Evolutionary conservation across 2,888 invertebrate genomes (phyloP).

Genomic region (Helleia helle): DNA sequence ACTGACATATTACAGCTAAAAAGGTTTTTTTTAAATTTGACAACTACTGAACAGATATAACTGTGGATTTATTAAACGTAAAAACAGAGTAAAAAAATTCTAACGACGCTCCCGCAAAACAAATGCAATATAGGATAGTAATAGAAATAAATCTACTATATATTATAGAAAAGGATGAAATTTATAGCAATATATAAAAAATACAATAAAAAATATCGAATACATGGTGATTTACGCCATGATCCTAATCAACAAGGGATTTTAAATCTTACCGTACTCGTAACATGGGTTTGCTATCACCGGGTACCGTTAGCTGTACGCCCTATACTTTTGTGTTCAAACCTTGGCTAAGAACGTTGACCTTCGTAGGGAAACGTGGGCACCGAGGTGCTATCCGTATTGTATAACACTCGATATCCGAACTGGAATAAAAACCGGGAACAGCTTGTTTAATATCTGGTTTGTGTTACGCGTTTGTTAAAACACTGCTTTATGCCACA

Average conservation of each 20-base stretch:
- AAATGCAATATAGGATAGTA: no score
- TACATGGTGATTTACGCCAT: not conserved
- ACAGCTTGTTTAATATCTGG: not conserved
- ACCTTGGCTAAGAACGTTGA: constrained; percentile 33
- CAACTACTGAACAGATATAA: no score
- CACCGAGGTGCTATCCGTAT: constrained; percentile 17
- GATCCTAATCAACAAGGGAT: not conserved
- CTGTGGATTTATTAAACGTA: no score
- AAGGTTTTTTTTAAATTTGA: no score
- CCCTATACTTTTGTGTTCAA: constrained; percentile 29
- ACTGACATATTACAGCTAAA: no score
- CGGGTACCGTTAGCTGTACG: constrained; percentile 21
- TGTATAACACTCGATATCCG: constrained; percentile 12
- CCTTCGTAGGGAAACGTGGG: constrained; percentile 24
- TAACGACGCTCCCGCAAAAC: no score
- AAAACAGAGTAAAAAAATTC: no score
- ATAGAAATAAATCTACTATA: no score
- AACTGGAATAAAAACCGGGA: constrained; percentile 5
- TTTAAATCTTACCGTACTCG: not conserved
- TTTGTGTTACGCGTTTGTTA: not conserved
- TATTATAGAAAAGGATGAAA: no score
- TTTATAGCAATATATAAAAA: no score
- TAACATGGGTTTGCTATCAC: not conserved
- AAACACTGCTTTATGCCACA: no score
- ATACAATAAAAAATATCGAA: no score